phyloP scores from a whole-genome alignment of 2,113 vertebrate species.

The Zosterops japonicus region DNA sequence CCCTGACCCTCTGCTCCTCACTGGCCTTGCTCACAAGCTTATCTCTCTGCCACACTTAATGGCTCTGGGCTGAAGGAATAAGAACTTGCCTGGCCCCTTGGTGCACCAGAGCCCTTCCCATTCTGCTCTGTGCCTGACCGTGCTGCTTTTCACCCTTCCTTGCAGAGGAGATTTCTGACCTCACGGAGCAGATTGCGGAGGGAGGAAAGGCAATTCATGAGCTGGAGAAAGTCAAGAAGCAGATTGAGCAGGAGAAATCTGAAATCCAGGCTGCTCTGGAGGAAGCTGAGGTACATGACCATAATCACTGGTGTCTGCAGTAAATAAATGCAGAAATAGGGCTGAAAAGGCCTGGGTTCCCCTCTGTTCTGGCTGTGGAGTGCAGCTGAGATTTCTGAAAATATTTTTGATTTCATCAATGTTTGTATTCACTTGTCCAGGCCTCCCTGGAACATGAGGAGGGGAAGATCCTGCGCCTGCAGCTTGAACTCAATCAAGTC shows the following conservation, averaged over 20 bases:
- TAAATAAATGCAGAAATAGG: neutral
- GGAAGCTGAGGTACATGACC: neutral
- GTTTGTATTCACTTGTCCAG: neutral
- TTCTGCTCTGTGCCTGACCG: neutral
- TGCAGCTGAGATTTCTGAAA: neutral
- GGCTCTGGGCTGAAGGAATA: neutral
- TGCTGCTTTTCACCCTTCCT: neutral
- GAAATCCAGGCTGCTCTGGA: neutral
- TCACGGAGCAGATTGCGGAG: neutral
- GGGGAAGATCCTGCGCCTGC: neutral
- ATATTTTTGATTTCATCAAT: neutral
- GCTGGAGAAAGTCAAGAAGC: neutral
- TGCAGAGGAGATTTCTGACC: slow-evolving; percentile 11
- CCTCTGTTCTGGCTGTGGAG: fast-evolving
- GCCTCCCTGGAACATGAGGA: neutral
- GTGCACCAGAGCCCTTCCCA: neutral
- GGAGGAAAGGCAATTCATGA: neutral
- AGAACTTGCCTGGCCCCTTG: neutral
- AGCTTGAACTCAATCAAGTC: neutral
- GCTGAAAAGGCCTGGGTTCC: fast-evolving
- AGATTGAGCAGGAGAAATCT: neutral
- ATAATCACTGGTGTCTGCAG: neutral
- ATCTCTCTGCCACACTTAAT: neutral
- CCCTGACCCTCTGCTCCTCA: neutral
- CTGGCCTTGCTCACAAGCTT: neutral